Evolutionary conservation across 2,113 vertebrate genomes (phyloP), one percentile per base, ranked within the genome.

Genomic region (Anhinga anhinga): DNA sequence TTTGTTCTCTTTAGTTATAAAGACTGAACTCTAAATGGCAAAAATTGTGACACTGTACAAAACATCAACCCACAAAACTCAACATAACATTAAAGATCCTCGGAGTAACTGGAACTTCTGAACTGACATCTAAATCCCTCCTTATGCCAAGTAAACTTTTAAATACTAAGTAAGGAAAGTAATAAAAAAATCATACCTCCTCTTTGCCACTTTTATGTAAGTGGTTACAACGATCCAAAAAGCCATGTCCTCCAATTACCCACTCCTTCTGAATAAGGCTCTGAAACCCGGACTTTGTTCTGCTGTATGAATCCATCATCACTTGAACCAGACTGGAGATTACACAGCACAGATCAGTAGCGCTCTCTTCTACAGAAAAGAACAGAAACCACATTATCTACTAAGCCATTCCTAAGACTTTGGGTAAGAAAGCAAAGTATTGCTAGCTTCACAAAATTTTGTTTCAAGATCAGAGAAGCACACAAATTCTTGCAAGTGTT

Each of bases 211-310:
- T 99, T 95, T 98, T 98, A 63, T 97, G 98, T 29, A 99, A 98
- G 82, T 99, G 99, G 97, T 99, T 99, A 88, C 98, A 99, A 82
- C 99, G 98, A 94, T 99, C 99, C 91, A 99, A 94, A 95, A 99
- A 99, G 36, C 97, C 78, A 63, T 99, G 99, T 55, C 98, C 98
- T 14, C 98, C 99, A 86, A 98, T 95, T 77, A 99, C 93, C 99
- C 99, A 99, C 72, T 99, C 99, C 94, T 99, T 99, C 89, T 99
- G 99, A 93, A 99, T 88, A 49, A 99, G 98, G 93, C 98, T 98
- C 97, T 99, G 99, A 98, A 99, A 99, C 21, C 99, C 99, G 26
- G 82, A 71, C 67, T 98, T 98, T 40, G 99, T 99, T 90, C 99
- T 98, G 95, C 96, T 99, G 95, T 99, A 94, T 8, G 99, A 98